Conservation (phyloP, 1,140 invertebrate species). For the Platorchestia sp. region DNA sequence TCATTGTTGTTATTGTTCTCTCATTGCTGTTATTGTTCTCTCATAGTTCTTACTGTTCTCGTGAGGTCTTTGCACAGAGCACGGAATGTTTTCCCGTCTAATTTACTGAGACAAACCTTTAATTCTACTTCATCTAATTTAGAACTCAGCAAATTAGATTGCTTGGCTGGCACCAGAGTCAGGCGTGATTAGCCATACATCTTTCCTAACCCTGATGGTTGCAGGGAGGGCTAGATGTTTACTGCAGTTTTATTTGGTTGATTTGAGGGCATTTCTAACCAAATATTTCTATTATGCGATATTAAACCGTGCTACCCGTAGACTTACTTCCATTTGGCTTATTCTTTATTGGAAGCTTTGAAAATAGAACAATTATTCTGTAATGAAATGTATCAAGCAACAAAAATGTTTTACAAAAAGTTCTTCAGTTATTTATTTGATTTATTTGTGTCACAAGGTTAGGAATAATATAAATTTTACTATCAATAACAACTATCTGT, state of each 20-base stretch:
- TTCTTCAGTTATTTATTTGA: too few species aligned
- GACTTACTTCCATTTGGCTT: too few species aligned
- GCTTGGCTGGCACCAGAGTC: not conserved
- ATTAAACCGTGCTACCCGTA: not conserved
- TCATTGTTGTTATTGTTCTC: too few species aligned
- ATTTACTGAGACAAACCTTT: not conserved
- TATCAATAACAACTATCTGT: too few species aligned
- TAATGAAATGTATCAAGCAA: too few species aligned
- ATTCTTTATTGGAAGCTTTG: too few species aligned
- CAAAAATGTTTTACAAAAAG: too few species aligned
- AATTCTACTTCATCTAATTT: not conserved
- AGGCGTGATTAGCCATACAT: not conserved
- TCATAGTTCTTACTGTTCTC: too few species aligned
- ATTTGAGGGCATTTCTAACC: not conserved
- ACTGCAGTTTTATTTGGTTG: not conserved
- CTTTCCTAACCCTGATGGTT: not conserved
- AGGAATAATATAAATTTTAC: too few species aligned
- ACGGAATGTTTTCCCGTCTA: not conserved
- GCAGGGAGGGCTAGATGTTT: not conserved
- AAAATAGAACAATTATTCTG: too few species aligned
- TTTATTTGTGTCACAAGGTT: too few species aligned
- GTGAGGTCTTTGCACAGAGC: not conserved
- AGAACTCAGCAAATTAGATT: not conserved
- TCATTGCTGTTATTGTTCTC: too few species aligned
- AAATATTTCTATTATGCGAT: not conserved